Percentiles rank a stretch among this genome's conserved stretches.
Evolutionary conservation across 2,797 vertebrate species (phyloP).

Genomic region (Fistularia tabacaria): DNA sequence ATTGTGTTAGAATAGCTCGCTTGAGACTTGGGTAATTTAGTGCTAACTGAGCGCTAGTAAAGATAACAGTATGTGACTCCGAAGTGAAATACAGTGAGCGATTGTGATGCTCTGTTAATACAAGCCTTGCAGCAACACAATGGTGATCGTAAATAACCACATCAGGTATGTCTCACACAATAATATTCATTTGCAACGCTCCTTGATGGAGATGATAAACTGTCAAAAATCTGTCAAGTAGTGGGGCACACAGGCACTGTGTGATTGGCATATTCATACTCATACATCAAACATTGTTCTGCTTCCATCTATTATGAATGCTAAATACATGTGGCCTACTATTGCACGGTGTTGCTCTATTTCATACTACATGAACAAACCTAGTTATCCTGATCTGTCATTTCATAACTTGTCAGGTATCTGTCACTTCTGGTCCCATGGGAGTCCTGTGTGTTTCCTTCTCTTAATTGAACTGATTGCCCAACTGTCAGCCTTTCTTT

Average conservation of each 20-base stretch:
- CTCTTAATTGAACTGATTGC: slow-evolving; percentile 71
- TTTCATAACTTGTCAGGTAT: slow-evolving; percentile 71
- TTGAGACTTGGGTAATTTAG: slow-evolving; percentile 75
- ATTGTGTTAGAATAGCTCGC: slow-evolving; percentile 75
- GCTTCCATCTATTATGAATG: slow-evolving; percentile 40
- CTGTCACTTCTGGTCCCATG: slow-evolving; percentile 70
- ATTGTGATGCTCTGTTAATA: slow-evolving; percentile 35
- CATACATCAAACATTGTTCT: slow-evolving; percentile 28
- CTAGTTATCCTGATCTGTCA: slow-evolving; percentile 74
- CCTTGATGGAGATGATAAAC: slow-evolving; percentile 25
- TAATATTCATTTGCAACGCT: slow-evolving; percentile 16
- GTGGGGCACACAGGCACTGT: slow-evolving; percentile 40
- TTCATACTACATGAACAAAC: slow-evolving; percentile 74
- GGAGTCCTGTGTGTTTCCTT: slow-evolving; percentile 60
- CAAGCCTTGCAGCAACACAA: slow-evolving; percentile 24
- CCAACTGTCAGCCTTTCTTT: slow-evolving; percentile 70
- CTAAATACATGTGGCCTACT: slow-evolving; percentile 60
- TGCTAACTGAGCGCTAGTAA: slow-evolving; percentile 70
- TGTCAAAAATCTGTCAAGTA: not conserved
- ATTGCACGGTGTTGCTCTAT: slow-evolving; percentile 61
- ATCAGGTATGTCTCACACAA: slow-evolving; percentile 1
- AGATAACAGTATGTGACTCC: slow-evolving; percentile 62
- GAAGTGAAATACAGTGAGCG: slow-evolving; percentile 49
- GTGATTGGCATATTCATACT: slow-evolving; percentile 39
- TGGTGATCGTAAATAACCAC: slow-evolving; percentile 26